phyloP scores from a whole-genome alignment of 2,888 invertebrate species.

The Melieria crassipennis region DNA sequence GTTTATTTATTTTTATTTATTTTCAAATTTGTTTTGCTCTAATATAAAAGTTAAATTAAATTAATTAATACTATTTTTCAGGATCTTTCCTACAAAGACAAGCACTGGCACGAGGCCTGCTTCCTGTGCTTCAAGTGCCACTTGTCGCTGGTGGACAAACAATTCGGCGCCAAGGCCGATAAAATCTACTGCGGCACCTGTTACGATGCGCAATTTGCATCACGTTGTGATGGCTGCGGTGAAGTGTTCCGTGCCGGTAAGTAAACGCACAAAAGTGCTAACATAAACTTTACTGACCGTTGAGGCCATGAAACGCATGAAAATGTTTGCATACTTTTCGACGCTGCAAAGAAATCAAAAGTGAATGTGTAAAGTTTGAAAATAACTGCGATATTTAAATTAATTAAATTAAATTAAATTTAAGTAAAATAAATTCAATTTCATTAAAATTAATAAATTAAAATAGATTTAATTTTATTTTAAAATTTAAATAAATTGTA shows the following conservation, averaged over 20 bases:
- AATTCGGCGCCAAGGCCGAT: conserved; percentile 99
- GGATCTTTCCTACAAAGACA: conserved; percentile 99
- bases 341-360: not conserved
- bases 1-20: not conserved
- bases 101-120: conserved; percentile 99
- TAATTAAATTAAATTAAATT: not conserved
- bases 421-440: no score
- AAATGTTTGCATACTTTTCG: conserved; percentile 22
- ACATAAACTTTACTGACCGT: no score
- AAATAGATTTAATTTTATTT: no score
- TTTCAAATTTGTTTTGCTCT: not conserved
- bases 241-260: conserved; percentile 99
- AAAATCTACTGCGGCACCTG: conserved; percentile 99
- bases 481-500: no score
- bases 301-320: no score
- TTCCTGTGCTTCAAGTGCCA: conserved; percentile 99
- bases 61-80: conserved; percentile 66
- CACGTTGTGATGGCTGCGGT: conserved; percentile 98
- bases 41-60: no score
- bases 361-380: not conserved
- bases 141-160: conserved; percentile 98
- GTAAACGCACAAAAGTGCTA: conserved; percentile 58
- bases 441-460: no score
- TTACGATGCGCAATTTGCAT: conserved; percentile 99
- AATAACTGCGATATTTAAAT: not conserved